Conservation (phyloP, 2,113 vertebrate species). For the Macaca mulatta region DNA sequence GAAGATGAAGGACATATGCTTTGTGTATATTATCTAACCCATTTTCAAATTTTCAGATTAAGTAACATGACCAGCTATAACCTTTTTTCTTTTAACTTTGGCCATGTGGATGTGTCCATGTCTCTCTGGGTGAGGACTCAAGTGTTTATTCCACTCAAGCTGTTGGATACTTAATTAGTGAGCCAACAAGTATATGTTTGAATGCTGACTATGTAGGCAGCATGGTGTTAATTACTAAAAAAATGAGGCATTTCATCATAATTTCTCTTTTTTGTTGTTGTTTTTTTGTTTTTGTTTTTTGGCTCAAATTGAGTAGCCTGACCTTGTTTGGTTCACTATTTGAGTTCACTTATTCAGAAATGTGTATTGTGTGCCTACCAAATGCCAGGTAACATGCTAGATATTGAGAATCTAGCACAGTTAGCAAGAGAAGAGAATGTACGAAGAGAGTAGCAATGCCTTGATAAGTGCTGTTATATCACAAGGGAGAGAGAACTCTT, state of each 20-base stretch:
- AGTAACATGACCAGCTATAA: background rate
- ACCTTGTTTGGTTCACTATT: background rate
- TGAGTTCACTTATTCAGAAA: background rate
- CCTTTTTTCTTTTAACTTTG: background rate
- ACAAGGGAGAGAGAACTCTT: background rate
- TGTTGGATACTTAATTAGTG: background rate
- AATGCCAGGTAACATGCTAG: background rate
- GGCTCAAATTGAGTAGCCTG: background rate
- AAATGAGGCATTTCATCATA: background rate
- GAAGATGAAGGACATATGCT: background rate
- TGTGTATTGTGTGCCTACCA: background rate
- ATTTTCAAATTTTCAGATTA: background rate
- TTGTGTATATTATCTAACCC: background rate
- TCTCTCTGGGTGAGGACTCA: background rate
- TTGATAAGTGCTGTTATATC: background rate
- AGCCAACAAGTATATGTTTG: background rate
- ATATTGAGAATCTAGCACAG: background rate
- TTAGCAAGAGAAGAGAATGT: background rate
- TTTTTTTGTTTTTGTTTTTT: background rate
- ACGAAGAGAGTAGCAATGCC: background rate
- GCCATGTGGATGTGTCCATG: background rate
- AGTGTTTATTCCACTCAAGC: background rate
- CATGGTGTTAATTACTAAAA: background rate
- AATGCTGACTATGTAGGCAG: background rate
- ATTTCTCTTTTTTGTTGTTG: background rate